Conservation (phyloP, 2,113 vertebrate genomes). For the Nanorana parkeri region DNA sequence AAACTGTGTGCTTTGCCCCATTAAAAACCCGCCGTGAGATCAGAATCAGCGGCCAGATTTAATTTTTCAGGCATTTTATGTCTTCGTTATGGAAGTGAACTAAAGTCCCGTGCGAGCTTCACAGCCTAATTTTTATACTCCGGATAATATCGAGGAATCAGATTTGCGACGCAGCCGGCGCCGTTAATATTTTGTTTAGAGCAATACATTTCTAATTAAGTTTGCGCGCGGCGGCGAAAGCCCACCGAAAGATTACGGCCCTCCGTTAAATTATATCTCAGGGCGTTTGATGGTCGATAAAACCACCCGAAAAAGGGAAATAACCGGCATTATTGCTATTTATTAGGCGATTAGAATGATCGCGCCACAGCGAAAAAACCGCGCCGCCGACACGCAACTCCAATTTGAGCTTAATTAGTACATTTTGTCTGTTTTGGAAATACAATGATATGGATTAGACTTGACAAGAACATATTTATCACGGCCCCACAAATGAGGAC, state of each 20-base stretch:
- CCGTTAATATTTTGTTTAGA: constrained; percentile 9
- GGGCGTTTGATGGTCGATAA: constrained; percentile 55
- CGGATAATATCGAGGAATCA: not conserved
- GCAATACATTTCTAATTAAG: not conserved
- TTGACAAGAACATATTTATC: not conserved
- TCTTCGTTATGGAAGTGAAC: too few relatives aligned
- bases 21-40: too few relatives aligned
- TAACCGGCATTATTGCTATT: constrained; percentile 58
- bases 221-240: not conserved
- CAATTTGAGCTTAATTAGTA: constrained; percentile 7
- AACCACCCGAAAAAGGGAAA: constrained; percentile 12
- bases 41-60: too few relatives aligned
- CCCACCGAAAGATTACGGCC: not conserved
- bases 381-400: not conserved
- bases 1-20: too few relatives aligned
- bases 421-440: not conserved
- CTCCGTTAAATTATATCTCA: constrained; percentile 46
- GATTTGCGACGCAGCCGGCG: not conserved
- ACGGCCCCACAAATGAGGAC: not conserved
- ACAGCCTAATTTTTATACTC: not conserved
- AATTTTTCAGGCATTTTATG: too few relatives aligned
- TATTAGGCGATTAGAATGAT: constrained; percentile 66
- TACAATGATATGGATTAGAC: not conserved
- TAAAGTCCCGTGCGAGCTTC: not conserved
- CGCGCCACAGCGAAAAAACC: constrained; percentile 8